Percentiles rank a stretch among this genome's conserved stretches.
Evolutionary conservation across 2,888 invertebrate species (phyloP).

Genomic region (Mythimna impura): DNA sequence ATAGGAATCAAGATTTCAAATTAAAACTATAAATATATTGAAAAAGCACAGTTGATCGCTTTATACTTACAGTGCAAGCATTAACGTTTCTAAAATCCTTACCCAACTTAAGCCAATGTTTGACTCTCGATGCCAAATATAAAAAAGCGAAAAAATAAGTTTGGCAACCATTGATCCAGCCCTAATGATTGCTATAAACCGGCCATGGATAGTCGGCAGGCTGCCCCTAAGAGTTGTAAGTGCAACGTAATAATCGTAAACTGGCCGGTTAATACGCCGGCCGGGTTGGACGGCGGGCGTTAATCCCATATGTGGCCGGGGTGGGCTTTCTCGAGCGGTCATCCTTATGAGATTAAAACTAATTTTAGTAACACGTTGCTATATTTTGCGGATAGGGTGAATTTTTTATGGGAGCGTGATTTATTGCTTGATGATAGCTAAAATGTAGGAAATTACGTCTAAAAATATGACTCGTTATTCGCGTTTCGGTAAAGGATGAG

Average conservation of each 20-base stretch:
- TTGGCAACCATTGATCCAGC: constrained; percentile 67
- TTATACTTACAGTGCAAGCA: neutral
- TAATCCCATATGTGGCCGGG: constrained; percentile 78
- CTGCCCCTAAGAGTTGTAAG: constrained; percentile 73
- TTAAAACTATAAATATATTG: neutral
- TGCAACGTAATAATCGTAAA: constrained; percentile 78
- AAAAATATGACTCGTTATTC: neutral
- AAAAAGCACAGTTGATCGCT: neutral
- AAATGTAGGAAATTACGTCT: neutral
- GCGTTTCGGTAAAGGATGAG: neutral
- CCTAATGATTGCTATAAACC: constrained; percentile 77
- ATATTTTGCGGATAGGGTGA: constrained; percentile 47
- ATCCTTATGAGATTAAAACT: constrained; percentile 72
- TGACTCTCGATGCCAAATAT: constrained; percentile 23
- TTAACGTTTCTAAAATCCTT: constrained; percentile 13
- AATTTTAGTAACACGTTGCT: constrained; percentile 63
- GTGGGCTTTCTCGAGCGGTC: constrained; percentile 59
- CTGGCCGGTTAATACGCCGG: constrained; percentile 73
- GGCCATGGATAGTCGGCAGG: constrained; percentile 68
- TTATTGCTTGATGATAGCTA: constrained; percentile 21
- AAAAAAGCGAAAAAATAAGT: constrained; percentile 52
- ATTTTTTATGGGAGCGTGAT: constrained; percentile 30
- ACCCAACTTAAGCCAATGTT: constrained; percentile 8
- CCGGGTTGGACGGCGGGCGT: constrained; percentile 68
- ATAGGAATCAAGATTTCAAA: neutral